Conservation (phyloP, 2,888 invertebrate species). For the Copidosoma aretas region DNA sequence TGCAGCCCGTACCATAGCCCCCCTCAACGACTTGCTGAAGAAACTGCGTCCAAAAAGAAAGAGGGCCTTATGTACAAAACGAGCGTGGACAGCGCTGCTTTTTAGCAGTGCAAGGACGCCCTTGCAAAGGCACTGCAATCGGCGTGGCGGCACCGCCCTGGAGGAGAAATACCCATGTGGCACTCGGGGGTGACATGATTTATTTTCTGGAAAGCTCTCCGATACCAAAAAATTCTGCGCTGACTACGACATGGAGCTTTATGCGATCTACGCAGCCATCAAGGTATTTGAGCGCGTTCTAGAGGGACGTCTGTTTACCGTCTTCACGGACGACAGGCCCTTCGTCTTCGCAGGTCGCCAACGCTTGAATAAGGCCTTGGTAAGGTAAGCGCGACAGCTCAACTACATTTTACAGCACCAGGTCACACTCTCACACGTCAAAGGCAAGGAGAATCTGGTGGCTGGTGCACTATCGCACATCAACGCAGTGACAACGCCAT, state of each 20-base stretch:
- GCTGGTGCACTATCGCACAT: constrained; percentile 10
- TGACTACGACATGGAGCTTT: constrained; percentile 27
- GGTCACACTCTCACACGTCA: background rate
- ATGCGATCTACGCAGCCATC: constrained; percentile 20
- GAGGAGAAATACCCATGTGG: too few relatives aligned
- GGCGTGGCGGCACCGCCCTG: too few relatives aligned
- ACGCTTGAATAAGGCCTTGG: background rate
- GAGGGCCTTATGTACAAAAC: too few relatives aligned
- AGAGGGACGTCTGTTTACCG: constrained; percentile 25
- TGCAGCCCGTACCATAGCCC: constrained; percentile 12
- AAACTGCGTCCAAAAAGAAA: background rate
- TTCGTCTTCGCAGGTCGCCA: constrained; percentile 18
- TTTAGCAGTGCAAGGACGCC: background rate
- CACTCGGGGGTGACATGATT: constrained; percentile 21
- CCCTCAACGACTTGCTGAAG: constrained; percentile 37
- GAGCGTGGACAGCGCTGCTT: background rate
- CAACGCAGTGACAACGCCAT: background rate
- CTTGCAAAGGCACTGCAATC: background rate
- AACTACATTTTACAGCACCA: background rate
- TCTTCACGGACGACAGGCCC: constrained; percentile 32
- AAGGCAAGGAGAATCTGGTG: constrained; percentile 2
- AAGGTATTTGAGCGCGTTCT: constrained; percentile 26
- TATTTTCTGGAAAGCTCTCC: constrained; percentile 17
- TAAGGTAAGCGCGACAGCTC: background rate
- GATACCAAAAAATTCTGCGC: constrained; percentile 10